Conservation (phyloP, 2,888 invertebrate genomes). For the Flabesymbios commensalis region DNA sequence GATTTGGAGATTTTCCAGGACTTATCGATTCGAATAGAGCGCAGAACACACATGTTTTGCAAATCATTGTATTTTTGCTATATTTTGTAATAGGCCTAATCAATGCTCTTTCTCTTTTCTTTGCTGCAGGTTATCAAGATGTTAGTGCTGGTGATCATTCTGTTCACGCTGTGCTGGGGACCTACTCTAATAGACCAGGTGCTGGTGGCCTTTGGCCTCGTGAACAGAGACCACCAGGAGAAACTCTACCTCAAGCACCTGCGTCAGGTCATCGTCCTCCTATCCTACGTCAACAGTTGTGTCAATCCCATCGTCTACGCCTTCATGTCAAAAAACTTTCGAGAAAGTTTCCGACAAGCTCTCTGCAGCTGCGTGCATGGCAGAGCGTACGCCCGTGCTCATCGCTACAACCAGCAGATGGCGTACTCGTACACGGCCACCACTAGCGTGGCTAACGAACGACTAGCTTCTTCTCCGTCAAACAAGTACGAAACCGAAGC, state of each 20-base stretch:
- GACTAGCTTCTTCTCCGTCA: too few species aligned
- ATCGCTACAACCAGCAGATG: too few species aligned
- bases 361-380: constrained; percentile 10
- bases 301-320: constrained; percentile 76
- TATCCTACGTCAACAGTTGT: constrained; percentile 76
- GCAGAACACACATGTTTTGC: too few species aligned
- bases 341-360: constrained; percentile 60
- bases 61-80: too few species aligned
- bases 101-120: too few species aligned
- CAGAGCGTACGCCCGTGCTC: too few species aligned
- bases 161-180: constrained; percentile 74
- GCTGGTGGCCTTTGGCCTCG: constrained; percentile 68
- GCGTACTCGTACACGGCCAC: too few species aligned
- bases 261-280: constrained; percentile 69
- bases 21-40: too few species aligned
- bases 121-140: constrained; percentile 77
- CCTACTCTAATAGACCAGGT: constrained; percentile 72
- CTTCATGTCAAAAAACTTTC: constrained; percentile 75
- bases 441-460: too few species aligned
- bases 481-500: too few species aligned
- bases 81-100: too few species aligned
- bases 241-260: constrained; percentile 68
- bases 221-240: constrained; percentile 65
- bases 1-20: too few species aligned
- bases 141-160: constrained; percentile 72